Evolutionary conservation across 2,113 vertebrate species (phyloP).

Genomic region (Hipposideros armiger): DNA sequence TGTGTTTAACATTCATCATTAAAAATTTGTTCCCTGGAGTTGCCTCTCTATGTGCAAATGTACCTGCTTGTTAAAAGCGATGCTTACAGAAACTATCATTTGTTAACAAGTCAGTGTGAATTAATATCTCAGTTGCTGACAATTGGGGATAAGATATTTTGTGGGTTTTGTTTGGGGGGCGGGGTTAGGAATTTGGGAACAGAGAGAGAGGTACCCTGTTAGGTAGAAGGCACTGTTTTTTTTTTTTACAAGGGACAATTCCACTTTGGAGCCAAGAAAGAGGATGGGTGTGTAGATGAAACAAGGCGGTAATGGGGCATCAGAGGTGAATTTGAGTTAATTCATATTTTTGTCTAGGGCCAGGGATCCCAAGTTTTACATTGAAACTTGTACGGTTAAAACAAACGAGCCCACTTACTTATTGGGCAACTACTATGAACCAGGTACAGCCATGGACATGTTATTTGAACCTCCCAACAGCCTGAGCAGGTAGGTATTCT

Average conservation of each 20-base stretch:
- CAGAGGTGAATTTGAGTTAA: background rate
- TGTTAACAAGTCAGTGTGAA: constrained; percentile 12
- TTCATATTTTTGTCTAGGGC: background rate
- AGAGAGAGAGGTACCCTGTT: background rate
- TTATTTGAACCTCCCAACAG: background rate
- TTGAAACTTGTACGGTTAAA: background rate
- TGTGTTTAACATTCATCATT: background rate
- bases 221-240: background rate
- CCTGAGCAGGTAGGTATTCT: background rate
- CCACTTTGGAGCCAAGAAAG: background rate
- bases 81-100: background rate
- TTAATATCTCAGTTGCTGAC: background rate
- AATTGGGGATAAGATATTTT: background rate
- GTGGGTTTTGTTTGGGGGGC: background rate
- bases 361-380: background rate
- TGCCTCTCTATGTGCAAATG: background rate
- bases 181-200: background rate
- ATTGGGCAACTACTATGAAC: background rate
- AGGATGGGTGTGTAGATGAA: background rate
- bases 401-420: background rate
- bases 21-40: background rate
- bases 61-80: background rate
- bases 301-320: background rate
- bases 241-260: background rate
- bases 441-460: background rate